Conservation (phyloP, 2,113 vertebrate species). For the Poeciliopsis turrubarensis region DNA sequence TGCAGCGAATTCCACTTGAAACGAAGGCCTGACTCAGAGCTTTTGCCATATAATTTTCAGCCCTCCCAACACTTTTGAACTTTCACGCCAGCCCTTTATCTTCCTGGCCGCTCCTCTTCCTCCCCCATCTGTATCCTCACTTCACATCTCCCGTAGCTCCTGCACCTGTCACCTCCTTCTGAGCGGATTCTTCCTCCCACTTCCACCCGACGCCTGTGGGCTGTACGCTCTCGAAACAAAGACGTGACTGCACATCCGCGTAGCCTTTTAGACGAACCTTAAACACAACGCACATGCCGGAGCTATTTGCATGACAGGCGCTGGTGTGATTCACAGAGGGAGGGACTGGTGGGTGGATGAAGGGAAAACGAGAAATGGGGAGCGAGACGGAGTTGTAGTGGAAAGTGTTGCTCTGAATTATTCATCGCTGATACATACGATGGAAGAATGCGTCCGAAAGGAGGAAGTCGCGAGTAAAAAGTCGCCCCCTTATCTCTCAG, state of each 20-base stretch:
- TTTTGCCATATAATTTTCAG: slow-evolving; percentile 49
- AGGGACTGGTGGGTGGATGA: slow-evolving; percentile 24
- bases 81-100: slow-evolving; percentile 45
- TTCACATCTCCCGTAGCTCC: slow-evolving; percentile 40
- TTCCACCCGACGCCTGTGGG: not conserved
- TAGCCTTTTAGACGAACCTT: slow-evolving; percentile 62
- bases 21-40: slow-evolving; percentile 51
- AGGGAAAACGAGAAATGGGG: slow-evolving; percentile 14
- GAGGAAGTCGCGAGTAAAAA: slow-evolving; percentile 19
- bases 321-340: slow-evolving; percentile 53
- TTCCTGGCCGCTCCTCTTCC: slow-evolving; percentile 31
- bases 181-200: slow-evolving; percentile 18
- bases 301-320: slow-evolving; percentile 73
- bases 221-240: slow-evolving; percentile 39
- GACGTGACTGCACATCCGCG: slow-evolving; percentile 71
- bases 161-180: slow-evolving; percentile 11
- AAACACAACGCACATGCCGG: slow-evolving; percentile 42
- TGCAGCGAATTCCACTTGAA: slow-evolving; percentile 20
- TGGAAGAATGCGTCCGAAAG: slow-evolving; percentile 32
- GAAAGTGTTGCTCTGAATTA: slow-evolving; percentile 71
- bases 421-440: slow-evolving; percentile 62
- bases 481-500: slow-evolving; percentile 51
- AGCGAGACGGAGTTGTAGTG: slow-evolving; percentile 15
- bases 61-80: slow-evolving; percentile 46
- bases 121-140: slow-evolving; percentile 18